A percentile compares a stretch with the other conserved stretches of the same genome.
phyloP scores from a whole-genome alignment of 2,888 invertebrate genomes.

The Philhelius pedissequus region DNA sequence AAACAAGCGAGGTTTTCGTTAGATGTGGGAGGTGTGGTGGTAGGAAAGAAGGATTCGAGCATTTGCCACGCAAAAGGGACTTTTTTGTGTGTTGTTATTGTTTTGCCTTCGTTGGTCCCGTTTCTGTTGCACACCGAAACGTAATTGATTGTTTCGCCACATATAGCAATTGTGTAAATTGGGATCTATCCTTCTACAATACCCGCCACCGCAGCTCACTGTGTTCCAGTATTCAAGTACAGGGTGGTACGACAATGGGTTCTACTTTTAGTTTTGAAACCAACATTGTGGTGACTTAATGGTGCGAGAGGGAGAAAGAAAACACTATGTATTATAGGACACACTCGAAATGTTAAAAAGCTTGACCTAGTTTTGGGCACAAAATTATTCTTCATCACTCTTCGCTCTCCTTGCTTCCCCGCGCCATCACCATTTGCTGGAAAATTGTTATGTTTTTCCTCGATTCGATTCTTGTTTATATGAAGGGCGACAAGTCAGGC shows the following conservation, averaged over 20 bases:
- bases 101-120: conserved; percentile 12
- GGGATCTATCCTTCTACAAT: background rate
- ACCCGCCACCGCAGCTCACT: background rate
- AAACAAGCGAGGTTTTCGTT: conserved; percentile 30
- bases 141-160: conserved; percentile 61
- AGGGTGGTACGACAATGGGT: background rate
- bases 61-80: background rate
- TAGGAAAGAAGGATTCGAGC: background rate
- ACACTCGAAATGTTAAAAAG: conserved; percentile 52
- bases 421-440: background rate
- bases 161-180: conserved; percentile 48
- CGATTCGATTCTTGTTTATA: background rate
- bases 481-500: background rate
- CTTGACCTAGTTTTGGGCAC: conserved; percentile 26
- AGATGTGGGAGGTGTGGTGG: background rate
- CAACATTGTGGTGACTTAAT: conserved; percentile 20
- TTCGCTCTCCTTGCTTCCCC: too few species aligned
- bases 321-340: conserved; percentile 38
- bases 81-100: background rate
- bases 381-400: background rate
- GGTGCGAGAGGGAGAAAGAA: background rate
- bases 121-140: conserved; percentile 53
- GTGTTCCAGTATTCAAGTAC: background rate
- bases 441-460: background rate
- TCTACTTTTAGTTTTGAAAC: background rate